Base-by-base conservation (phyloP, 2,888 invertebrate genomes). In the Seladonia tumulorum region DNA sequence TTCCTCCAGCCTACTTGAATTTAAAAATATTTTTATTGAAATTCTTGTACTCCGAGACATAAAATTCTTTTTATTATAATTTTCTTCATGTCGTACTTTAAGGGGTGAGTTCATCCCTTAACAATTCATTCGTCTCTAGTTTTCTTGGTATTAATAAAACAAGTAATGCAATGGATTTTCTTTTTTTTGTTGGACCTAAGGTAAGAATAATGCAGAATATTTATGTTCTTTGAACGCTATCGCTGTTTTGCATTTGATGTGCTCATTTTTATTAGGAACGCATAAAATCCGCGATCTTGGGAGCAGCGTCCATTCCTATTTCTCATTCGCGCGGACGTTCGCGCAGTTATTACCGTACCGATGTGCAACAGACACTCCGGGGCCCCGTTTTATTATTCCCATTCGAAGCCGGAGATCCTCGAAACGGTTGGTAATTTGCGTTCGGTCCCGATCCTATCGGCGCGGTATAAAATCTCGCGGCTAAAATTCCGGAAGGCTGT, bases 401-500 rank as follows among this genome's bases (percentile, higher is more conserved):
- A 53, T 66, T 77, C 42, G 45, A 18, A 42, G 29, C 39, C 25
- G 35, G 22, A 29, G 76, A 22, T 63, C 35, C 35, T 45, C 25
- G 78, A 87, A 78, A 84, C 66, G 71, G 42, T n/a, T 14, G 35
- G 72, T 79, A 74, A 86, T 86, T 85, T 72, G 76, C 76, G 57
- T 85, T 76, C 71, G 29, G 35, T 49, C 68, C 53, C 22, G 29
- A 71, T 80, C 73, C 72, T 70, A 81, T 57, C 79, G 35, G 29
- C 35, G 29, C 35, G 47, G 57, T 60, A 60, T 83, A 84, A 87
- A 70, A 73, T 78, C 83, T 57, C 22, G 45, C 79, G 57, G 81
- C 73, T 87, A 42, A 90, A 90, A 90, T 87, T 88, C 85, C 90
- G 90, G 90, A 90, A 90, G 90, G 84, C 83, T 49, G 75, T 70